phyloP scores from a whole-genome alignment of 2,888 invertebrate genomes.

The Gibbula magus region DNA sequence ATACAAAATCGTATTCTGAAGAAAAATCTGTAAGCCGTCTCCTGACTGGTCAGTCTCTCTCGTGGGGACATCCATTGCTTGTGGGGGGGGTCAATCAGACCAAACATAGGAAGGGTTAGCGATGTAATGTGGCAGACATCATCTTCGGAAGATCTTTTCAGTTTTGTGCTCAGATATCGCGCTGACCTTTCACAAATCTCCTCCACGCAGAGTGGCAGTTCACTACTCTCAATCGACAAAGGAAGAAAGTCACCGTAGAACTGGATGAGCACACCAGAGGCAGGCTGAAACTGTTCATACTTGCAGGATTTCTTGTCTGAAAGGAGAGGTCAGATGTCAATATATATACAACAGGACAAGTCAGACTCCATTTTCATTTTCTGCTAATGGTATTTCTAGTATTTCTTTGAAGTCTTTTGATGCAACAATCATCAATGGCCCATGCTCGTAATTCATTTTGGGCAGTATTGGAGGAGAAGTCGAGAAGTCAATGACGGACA shows the following conservation, averaged over 20 bases:
- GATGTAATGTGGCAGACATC: background rate
- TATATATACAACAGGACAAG: too few relatives aligned
- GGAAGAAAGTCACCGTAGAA: background rate
- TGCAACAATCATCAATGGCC: too few relatives aligned
- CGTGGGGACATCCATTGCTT: background rate
- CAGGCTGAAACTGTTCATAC: too few relatives aligned
- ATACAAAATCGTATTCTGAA: slow-evolving; percentile 8
- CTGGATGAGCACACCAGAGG: background rate
- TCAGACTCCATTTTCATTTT: too few relatives aligned
- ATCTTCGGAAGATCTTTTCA: background rate
- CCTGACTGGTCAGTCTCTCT: background rate
- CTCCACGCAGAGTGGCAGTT: background rate
- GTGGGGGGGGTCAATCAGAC: background rate
- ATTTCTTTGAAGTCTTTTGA: too few relatives aligned
- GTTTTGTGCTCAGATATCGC: background rate
- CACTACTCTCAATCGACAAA: background rate
- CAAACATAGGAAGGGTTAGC: background rate
- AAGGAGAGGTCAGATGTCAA: too few relatives aligned
- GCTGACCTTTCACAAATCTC: slow-evolving; percentile 10
- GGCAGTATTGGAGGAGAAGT: too few relatives aligned
- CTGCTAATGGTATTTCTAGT: too few relatives aligned
- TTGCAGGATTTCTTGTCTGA: too few relatives aligned
- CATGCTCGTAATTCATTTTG: too few relatives aligned
- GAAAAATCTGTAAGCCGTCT: background rate
- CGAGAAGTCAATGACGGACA: too few relatives aligned